These are phyloP conservation scores for Mercenaria mercenaria DNA, from an alignment of 1,140 invertebrate species.

Conservation along the genomic window DNA sequence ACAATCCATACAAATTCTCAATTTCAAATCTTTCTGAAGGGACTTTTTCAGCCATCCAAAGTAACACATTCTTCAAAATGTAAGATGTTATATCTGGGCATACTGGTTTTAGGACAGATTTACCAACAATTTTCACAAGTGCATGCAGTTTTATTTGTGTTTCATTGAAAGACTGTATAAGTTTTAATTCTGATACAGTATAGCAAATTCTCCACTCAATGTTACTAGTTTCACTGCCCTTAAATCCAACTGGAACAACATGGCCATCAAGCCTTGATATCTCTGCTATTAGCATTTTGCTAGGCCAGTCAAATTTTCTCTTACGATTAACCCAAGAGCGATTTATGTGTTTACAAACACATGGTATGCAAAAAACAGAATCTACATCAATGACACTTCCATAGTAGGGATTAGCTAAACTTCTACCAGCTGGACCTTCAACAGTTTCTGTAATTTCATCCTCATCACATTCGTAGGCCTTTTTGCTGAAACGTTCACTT, in stretches of 20 bases:
- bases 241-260: slow-evolving; percentile 31
- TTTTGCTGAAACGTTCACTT: background rate
- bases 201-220: slow-evolving; percentile 36
- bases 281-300: background rate
- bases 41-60: slow-evolving; percentile 14
- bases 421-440: background rate
- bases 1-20: background rate
- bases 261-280: background rate
- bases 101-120: background rate
- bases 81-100: slow-evolving; percentile 18
- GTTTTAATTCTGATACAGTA: background rate
- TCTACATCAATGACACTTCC: background rate
- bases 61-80: slow-evolving; percentile 12
- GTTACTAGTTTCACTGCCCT: background rate
- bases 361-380: background rate
- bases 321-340: background rate
- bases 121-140: slow-evolving; percentile 3
- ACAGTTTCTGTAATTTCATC: background rate
- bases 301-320: background rate
- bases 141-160: background rate
- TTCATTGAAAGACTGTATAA: slow-evolving; percentile 7
- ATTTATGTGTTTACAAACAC: background rate
- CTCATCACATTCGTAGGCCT: background rate
- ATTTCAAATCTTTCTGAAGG: background rate
- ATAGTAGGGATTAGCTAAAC: background rate